phyloP scores from a whole-genome alignment of 1,140 invertebrate genomes.

The Brachionus sp. region DNA sequence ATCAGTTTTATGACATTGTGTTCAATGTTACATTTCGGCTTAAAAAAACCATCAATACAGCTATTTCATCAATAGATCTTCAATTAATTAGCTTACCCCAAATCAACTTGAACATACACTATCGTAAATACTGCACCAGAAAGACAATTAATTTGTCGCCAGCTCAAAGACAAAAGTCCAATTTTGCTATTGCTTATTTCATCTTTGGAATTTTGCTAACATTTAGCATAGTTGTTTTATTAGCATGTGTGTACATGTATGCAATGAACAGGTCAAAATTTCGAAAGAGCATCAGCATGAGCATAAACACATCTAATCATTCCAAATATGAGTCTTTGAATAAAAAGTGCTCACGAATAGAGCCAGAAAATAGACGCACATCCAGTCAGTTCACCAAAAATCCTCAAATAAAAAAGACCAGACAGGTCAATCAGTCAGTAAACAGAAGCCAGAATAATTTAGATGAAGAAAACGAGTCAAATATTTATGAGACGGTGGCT shows the following conservation, averaged over 20 bases:
- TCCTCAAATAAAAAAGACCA: neutral
- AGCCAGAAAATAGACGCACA: neutral
- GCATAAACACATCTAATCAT: slow-evolving; percentile 28
- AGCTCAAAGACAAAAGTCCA: neutral
- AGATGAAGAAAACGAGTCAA: neutral
- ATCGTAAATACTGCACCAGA: slow-evolving; percentile 13
- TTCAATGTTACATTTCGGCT: neutral
- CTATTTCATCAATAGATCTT: neutral
- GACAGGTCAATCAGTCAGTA: slow-evolving; percentile 27
- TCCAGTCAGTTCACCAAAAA: slow-evolving; percentile 1
- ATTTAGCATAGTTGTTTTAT: neutral
- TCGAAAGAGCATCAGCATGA: neutral
- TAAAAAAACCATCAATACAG: neutral
- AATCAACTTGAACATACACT: neutral
- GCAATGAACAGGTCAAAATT: neutral
- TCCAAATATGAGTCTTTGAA: slow-evolving; percentile 30
- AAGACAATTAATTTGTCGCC: neutral
- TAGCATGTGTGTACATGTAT: slow-evolving; percentile 22
- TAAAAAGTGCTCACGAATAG: neutral
- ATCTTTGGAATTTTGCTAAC: neutral
- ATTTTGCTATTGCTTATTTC: slow-evolving; percentile 19
- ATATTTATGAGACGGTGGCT: slow-evolving; percentile 26
- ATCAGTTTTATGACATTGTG: neutral
- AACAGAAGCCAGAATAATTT: neutral
- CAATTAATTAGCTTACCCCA: neutral